Percentiles rank a stretch among this genome's conserved stretches.
Conservation (phyloP, 2,113 vertebrate species). For the Ciconia maguari region DNA sequence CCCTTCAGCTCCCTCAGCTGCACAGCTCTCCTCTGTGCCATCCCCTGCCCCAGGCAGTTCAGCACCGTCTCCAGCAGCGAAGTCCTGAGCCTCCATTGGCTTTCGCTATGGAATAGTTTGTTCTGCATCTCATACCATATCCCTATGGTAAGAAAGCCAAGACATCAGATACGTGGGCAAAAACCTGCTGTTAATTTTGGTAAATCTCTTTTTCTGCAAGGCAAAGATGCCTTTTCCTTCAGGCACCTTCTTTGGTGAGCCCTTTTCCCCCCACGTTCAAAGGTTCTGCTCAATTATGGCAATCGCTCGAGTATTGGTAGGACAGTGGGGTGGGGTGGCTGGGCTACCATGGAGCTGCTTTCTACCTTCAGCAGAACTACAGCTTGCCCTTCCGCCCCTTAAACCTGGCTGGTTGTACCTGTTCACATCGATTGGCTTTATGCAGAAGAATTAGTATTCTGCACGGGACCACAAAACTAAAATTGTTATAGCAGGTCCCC, state of each 20-base stretch:
- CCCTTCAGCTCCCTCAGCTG: neutral
- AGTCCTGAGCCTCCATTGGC: neutral
- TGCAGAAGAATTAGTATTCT: slow-evolving; percentile 12
- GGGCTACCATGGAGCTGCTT: neutral
- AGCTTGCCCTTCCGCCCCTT: neutral
- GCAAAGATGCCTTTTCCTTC: neutral
- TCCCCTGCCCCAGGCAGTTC: neutral
- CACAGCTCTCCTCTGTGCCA: no score
- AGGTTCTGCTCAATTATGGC: neutral
- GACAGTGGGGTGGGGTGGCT: no score
- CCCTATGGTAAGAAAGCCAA: neutral
- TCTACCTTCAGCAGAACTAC: neutral
- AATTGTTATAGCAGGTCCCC: neutral
- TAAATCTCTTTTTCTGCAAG: neutral
- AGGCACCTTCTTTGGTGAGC: neutral
- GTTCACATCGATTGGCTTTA: neutral
- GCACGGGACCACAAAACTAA: neutral
- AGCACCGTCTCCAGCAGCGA: no score
- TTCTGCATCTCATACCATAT: neutral
- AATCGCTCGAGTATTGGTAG: neutral
- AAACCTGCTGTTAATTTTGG: neutral
- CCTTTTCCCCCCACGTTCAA: neutral
- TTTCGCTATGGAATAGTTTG: neutral
- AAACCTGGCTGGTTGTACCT: neutral
- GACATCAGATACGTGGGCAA: neutral